Evolutionary conservation across 64 coral and sea anemone genomes (phyloP).

Genomic region (Platygyra sinensis): DNA sequence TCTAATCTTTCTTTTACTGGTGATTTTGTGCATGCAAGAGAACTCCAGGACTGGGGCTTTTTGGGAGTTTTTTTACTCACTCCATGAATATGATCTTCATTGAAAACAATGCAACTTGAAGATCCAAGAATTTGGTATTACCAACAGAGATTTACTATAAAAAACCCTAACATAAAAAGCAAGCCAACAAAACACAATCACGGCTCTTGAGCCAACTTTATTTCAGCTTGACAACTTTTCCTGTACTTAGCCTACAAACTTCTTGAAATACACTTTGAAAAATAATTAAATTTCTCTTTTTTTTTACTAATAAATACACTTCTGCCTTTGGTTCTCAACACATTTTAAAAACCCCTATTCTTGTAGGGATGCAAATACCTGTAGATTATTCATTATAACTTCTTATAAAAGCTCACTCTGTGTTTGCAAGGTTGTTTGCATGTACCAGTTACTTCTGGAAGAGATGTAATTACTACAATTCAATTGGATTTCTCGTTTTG

Average conservation of each 20-base stretch:
- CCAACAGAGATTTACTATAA: too few species aligned
- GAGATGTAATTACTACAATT: neutral
- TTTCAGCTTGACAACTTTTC: slow-evolving; percentile 1
- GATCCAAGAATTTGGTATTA: too few species aligned
- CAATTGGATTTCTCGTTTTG: too few species aligned
- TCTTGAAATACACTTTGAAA: slow-evolving; percentile 12
- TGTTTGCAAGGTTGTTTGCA: neutral
- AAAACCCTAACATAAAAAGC: too few species aligned
- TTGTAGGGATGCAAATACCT: neutral
- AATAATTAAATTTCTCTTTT: slow-evolving; percentile 34
- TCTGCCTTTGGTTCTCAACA: neutral
- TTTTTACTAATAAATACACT: slow-evolving; percentile 25
- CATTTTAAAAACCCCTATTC: neutral
- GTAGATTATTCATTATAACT: neutral
- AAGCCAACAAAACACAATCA: neutral
- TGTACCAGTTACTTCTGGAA: neutral
- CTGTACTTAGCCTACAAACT: neutral
- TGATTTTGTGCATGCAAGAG: too few species aligned
- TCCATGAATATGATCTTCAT: too few species aligned
- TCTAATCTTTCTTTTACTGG: too few species aligned
- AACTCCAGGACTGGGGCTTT: too few species aligned
- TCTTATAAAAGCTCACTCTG: neutral
- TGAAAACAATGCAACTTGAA: too few species aligned
- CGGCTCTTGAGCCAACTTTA: neutral
- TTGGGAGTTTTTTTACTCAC: too few species aligned